Evolutionary conservation across 2,888 invertebrate species (phyloP).

Genomic region (Cheilosia urbana): DNA sequence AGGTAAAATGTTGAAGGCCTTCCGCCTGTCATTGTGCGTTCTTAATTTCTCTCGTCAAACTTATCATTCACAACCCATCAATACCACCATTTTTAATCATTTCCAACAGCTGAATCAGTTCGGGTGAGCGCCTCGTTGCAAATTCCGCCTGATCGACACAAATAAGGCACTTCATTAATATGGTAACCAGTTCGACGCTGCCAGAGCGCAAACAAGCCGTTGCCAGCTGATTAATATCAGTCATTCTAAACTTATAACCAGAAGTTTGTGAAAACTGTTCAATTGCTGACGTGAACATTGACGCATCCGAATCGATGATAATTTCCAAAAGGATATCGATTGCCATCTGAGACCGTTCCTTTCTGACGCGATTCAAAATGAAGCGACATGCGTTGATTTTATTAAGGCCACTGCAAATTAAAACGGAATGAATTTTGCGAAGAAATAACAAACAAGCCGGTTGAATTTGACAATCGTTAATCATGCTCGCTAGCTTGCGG

Average conservation of each 20-base stretch:
- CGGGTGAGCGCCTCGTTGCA: constrained; percentile 49
- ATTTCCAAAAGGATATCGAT: constrained; percentile 76
- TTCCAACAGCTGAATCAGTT: constrained; percentile 58
- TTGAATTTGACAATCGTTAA: constrained; percentile 77
- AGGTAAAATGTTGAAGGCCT: constrained; percentile 27
- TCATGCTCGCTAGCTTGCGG: constrained; percentile 75
- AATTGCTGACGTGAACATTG: constrained; percentile 76
- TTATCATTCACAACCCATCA: constrained; percentile 35
- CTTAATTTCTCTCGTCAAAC: background rate
- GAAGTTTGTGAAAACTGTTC: constrained; percentile 72
- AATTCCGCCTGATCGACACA: constrained; percentile 61
- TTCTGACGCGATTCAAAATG: constrained; percentile 37
- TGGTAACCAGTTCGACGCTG: constrained; percentile 49
- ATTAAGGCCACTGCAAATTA: constrained; percentile 36
- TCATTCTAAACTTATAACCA: constrained; percentile 76
- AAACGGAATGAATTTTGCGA: constrained; percentile 30
- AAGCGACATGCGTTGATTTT: constrained; percentile 62
- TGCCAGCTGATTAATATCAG: constrained; percentile 54
- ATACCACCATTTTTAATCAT: constrained; percentile 45
- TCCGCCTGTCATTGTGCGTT: no score
- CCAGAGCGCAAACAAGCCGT: constrained; percentile 55
- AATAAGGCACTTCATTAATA: constrained; percentile 59
- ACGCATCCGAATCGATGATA: constrained; percentile 77
- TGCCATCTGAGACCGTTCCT: constrained; percentile 24
- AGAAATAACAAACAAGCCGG: constrained; percentile 69